Base-by-base conservation (phyloP, 1,140 invertebrate species). In the Portunus trituberculatus region DNA sequence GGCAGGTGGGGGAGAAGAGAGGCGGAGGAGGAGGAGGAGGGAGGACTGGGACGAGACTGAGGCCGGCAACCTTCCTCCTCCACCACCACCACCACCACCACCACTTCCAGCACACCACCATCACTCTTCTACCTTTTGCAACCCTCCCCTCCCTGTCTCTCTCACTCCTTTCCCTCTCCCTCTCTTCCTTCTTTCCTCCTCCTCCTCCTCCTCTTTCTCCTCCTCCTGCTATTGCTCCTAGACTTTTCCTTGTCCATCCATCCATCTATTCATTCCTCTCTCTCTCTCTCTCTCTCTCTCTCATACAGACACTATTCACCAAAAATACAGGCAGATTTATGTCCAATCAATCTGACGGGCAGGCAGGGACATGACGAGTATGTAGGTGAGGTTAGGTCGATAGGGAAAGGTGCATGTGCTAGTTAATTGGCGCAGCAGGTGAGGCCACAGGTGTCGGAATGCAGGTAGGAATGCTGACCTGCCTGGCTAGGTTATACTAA, bases 211-310 rank as follows among this genome's bases (percentile, higher is more conserved):
- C 39, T 39, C 52, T 1, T 59, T 10, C 52, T 20, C 2, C 20
- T 28, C 1, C 39, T 39, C 1, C 39, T 39, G 39, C 6, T 39
- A 6, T 6, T 39, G 39, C 39, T 39, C 39, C 39, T 39, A 39
- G 39, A 2, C 39, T 39, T 39, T 39, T 39, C 39, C 39, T 39
- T 39, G 39, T 39, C 39, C 39, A 39, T 39, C 39, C 39, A 39
- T 1, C 39, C 39, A 39, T 39, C 39, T 6, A 39, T 39, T 76
- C 67, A 4, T 25, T 76, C 67, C 86, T 89, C 87, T 89, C 87
- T 89, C 87, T 89, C 87, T 89, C 88, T 90, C 88, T 90, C 88
- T n/a, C 88, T 90, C 88, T 90, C 46, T n/a, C 32, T 90, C 88
- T 46, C 32, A 16, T n/a, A 39, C 32, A 20, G 16, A 39, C 32